These are phyloP conservation scores for Monoplex corrugatus DNA, from an alignment of 2,888 invertebrate species.

Conservation along the genomic window DNA sequence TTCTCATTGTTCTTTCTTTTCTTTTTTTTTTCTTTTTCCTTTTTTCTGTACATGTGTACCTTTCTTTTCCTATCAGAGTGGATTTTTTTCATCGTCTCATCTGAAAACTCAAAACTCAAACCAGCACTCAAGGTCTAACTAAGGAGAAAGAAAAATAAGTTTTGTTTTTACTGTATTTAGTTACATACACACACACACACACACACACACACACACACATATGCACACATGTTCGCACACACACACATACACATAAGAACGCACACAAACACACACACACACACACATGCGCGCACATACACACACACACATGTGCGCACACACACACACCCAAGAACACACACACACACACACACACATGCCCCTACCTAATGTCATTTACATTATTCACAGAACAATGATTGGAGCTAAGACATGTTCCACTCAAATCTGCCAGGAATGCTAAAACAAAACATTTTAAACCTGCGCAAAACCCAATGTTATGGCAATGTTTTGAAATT, in stretches of 20 bases:
- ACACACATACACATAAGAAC: background rate
- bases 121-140: background rate
- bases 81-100: too few species aligned
- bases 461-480: too few species aligned
- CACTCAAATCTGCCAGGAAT: too few species aligned
- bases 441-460: too few species aligned
- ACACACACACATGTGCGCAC: too few species aligned
- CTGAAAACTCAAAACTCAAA: background rate
- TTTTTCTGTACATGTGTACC: background rate
- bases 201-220: constrained; percentile 28
- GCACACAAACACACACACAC: background rate
- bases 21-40: background rate
- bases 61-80: too few species aligned
- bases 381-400: too few species aligned
- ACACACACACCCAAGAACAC: background rate
- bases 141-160: background rate
- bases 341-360: too few species aligned
- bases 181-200: background rate
- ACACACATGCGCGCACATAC: too few species aligned
- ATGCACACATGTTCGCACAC: background rate
- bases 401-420: too few species aligned
- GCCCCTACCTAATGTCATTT: too few species aligned
- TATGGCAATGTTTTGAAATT: too few species aligned
- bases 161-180: background rate
- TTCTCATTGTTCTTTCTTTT: background rate